Percentiles rank a stretch among this genome's conserved stretches.
phyloP scores from a whole-genome alignment of 2,888 invertebrate species.

The Leptodirus hochenwartii region DNA sequence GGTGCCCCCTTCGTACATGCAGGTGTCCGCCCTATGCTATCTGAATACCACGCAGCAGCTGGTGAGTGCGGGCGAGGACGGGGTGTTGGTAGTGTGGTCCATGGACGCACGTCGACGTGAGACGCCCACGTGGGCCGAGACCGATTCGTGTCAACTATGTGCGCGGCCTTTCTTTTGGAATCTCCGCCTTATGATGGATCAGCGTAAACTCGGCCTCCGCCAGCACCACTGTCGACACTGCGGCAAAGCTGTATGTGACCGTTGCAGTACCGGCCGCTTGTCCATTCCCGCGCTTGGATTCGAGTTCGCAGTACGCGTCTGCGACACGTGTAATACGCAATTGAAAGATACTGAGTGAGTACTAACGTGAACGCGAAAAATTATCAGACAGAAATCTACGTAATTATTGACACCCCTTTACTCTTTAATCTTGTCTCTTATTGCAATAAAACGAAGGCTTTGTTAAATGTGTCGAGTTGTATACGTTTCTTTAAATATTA shows the following conservation, averaged over 20 bases:
- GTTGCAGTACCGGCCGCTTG: constrained; percentile 74
- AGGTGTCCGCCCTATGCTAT: constrained; percentile 82
- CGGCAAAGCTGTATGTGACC: constrained; percentile 88
- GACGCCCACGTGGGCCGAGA: constrained; percentile 91
- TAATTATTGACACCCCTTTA: no score
- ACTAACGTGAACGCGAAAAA: constrained; percentile 2
- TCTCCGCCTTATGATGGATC: constrained; percentile 95
- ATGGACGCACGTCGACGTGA: constrained; percentile 77
- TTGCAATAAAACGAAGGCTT: no score
- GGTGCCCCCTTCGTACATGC: no score
- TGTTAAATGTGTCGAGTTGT: no score
- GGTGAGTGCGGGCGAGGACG: constrained; percentile 82
- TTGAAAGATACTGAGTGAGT: constrained; percentile 77
- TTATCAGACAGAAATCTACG: no score
- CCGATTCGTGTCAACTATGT: constrained; percentile 88
- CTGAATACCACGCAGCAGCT: constrained; percentile 61
- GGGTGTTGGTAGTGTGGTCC: constrained; percentile 86
- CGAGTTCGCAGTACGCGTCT: constrained; percentile 93
- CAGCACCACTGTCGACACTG: constrained; percentile 88
- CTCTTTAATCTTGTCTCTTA: no score
- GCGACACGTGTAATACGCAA: constrained; percentile 74
- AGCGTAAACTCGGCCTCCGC: constrained; percentile 76
- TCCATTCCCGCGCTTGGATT: constrained; percentile 94
- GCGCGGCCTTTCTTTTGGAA: constrained; percentile 98
- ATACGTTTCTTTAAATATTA: constrained; percentile 4